Conservation (phyloP, 2,888 invertebrate species). For the Emmelina monodactyla region DNA sequence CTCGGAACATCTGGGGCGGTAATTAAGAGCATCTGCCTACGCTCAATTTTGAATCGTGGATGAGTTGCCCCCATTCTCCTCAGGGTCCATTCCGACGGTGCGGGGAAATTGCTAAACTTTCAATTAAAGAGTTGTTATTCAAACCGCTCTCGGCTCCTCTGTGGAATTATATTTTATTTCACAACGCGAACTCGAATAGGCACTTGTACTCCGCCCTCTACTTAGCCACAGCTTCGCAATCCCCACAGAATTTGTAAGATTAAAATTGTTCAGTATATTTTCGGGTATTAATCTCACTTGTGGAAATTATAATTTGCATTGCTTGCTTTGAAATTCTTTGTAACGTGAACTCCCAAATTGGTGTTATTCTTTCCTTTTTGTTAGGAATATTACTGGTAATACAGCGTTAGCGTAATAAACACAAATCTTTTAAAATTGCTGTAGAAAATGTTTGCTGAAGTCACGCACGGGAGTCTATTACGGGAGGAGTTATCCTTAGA, state of each 20-base stretch:
- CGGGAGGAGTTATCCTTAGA: too few species aligned
- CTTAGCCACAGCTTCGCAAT: constrained; percentile 39
- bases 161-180: constrained; percentile 59
- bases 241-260: constrained; percentile 27
- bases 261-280: neutral
- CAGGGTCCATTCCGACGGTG: constrained; percentile 62
- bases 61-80: constrained; percentile 43
- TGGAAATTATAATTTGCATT: neutral
- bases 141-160: constrained; percentile 52
- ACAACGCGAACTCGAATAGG: constrained; percentile 45
- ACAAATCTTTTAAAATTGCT: too few species aligned
- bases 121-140: constrained; percentile 67
- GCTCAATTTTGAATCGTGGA: constrained; percentile 63
- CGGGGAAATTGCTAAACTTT: constrained; percentile 66
- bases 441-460: too few species aligned
- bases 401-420: too few species aligned
- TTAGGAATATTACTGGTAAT: too few species aligned
- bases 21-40: constrained; percentile 67
- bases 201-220: constrained; percentile 42
- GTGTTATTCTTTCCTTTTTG: too few species aligned
- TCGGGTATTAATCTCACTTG: neutral
- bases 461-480: too few species aligned
- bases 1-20: constrained; percentile 54
- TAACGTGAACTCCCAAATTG: too few species aligned
- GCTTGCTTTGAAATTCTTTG: too few species aligned